Conservation (phyloP, 2,888 invertebrate species). For the Eristalis pertinax region DNA sequence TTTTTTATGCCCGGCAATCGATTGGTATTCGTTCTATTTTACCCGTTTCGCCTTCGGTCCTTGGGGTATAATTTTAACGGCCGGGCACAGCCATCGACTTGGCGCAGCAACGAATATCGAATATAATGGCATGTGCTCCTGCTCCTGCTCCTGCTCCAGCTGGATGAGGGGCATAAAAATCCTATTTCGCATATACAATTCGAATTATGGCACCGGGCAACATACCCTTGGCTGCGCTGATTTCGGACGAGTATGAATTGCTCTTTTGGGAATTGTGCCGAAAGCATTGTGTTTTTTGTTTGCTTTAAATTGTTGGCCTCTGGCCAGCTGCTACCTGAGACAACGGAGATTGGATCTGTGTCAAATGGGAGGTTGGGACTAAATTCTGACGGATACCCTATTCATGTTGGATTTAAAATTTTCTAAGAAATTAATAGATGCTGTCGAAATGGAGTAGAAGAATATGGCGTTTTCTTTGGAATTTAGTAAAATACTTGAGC, state of each 20-base stretch:
- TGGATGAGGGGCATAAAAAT: slow-evolving; percentile 73
- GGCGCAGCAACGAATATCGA: slow-evolving; percentile 60
- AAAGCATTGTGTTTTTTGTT: neutral
- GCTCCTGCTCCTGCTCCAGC: neutral
- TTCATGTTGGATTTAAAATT: neutral
- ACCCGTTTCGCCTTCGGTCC: slow-evolving; percentile 74
- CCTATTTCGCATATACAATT: slow-evolving; percentile 78
- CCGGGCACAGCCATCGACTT: slow-evolving; percentile 74
- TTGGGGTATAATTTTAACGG: slow-evolving; percentile 81
- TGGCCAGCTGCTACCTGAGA: neutral
- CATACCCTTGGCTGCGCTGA: slow-evolving; percentile 2
- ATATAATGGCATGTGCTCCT: slow-evolving; percentile 53
- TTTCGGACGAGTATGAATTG: slow-evolving; percentile 47
- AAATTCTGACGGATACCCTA: neutral
- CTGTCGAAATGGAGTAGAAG: too few species aligned
- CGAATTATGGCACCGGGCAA: slow-evolving; percentile 65
- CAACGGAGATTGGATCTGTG: neutral
- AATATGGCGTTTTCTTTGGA: too few species aligned
- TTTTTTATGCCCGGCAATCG: slow-evolving; percentile 52
- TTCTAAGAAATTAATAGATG: too few species aligned
- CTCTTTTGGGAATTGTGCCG: slow-evolving; percentile 51
- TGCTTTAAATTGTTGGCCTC: neutral
- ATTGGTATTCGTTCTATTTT: slow-evolving; percentile 43
- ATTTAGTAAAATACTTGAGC: too few species aligned
- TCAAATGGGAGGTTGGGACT: neutral